A percentile compares a stretch with the other conserved stretches of the same genome.
Evolutionary conservation across 2,113 vertebrate species (phyloP).

Genomic region (Mobula birostris): DNA sequence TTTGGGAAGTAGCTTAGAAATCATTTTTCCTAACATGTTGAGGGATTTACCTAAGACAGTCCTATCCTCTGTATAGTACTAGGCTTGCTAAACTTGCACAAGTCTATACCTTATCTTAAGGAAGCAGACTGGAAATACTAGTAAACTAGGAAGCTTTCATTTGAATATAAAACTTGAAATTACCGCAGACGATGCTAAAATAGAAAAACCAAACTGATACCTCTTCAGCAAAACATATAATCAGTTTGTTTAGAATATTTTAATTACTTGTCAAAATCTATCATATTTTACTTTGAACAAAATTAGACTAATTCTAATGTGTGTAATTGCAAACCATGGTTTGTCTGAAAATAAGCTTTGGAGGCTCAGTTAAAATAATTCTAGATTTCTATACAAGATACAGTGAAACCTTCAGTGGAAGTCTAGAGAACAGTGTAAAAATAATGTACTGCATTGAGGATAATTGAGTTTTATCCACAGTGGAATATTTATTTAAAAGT

Average conservation of each 20-base stretch:
- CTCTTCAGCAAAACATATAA: background rate
- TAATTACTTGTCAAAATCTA: background rate
- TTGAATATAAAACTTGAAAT: background rate
- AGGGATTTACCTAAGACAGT: background rate
- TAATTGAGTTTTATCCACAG: no score
- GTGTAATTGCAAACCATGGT: background rate
- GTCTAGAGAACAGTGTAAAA: background rate
- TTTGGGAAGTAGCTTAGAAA: background rate
- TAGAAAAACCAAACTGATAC: background rate
- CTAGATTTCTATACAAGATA: background rate
- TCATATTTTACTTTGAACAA: constrained; percentile 6
- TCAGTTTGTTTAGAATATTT: constrained; percentile 8
- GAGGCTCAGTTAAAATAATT: background rate
- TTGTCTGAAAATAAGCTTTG: background rate
- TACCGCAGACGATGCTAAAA: background rate
- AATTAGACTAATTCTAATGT: background rate
- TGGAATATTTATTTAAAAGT: no score
- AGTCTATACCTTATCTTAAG: background rate
- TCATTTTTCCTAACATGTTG: background rate
- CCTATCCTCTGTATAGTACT: background rate
- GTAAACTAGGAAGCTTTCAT: background rate
- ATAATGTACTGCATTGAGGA: background rate
- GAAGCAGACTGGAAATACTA: background rate
- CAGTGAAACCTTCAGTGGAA: background rate
- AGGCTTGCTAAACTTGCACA: background rate